These are phyloP conservation scores for Scelioninae gen. 1 DNA, from an alignment of 2,888 invertebrate species.

Conservation along the genomic window DNA sequence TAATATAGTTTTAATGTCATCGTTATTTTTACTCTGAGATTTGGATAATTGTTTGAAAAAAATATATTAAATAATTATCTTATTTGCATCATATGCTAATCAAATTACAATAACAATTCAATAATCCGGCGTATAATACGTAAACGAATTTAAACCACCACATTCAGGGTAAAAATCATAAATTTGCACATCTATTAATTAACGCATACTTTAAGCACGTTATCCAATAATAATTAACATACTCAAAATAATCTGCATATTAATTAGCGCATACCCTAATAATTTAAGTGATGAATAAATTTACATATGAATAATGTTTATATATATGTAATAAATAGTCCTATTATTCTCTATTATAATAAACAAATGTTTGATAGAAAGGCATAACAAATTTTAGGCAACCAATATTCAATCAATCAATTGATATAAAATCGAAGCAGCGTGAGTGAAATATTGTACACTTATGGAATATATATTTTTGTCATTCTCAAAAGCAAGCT, in stretches of 20 bases:
- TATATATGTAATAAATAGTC: too few relatives aligned
- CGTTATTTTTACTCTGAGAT: too few relatives aligned
- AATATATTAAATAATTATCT: not conserved
- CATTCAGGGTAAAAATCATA: slow-evolving; percentile 15
- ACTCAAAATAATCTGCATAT: slow-evolving; percentile 39
- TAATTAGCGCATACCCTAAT: slow-evolving; percentile 32
- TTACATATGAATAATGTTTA: too few relatives aligned
- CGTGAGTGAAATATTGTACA: too few relatives aligned
- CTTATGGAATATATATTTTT: too few relatives aligned
- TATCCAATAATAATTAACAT: slow-evolving; percentile 47
- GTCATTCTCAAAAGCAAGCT: too few relatives aligned
- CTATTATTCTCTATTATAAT: too few relatives aligned
- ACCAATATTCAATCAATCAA: too few relatives aligned
- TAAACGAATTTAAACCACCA: slow-evolving; percentile 1
- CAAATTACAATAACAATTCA: slow-evolving; percentile 16
- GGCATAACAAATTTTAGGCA: too few relatives aligned
- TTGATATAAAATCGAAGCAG: too few relatives aligned
- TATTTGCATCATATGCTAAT: not conserved
- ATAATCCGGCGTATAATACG: not conserved
- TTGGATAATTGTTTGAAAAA: not conserved
- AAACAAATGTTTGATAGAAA: too few relatives aligned
- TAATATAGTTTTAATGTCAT: too few relatives aligned
- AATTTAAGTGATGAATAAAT: slow-evolving; percentile 1
- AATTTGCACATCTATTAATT: slow-evolving; percentile 24
- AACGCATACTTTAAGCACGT: slow-evolving; percentile 26